These are phyloP conservation scores for Thunnus albacares DNA, from an alignment of 2,797 vertebrate species.

Conservation along the genomic window DNA sequence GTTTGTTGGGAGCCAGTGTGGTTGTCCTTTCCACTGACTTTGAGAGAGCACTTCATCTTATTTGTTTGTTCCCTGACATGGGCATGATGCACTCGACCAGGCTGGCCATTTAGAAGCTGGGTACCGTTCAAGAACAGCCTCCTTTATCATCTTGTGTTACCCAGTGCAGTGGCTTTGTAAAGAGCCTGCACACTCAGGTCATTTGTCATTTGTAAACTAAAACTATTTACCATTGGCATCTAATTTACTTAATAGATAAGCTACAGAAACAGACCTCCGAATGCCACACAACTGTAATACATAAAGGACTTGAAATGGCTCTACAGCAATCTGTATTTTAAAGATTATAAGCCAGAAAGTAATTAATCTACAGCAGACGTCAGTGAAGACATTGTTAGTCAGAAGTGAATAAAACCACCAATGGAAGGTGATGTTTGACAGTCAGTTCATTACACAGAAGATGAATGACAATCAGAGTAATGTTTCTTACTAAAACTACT, in stretches of 20 bases:
- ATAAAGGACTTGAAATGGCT: slow-evolving; percentile 40
- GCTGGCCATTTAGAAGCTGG: slow-evolving; percentile 80
- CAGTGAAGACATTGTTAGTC: slow-evolving; percentile 14
- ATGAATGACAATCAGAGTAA: neutral
- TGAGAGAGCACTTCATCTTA: slow-evolving; percentile 87
- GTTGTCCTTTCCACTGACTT: slow-evolving; percentile 86
- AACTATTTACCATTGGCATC: slow-evolving; percentile 77
- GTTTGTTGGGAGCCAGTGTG: slow-evolving; percentile 77
- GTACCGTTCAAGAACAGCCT: slow-evolving; percentile 75
- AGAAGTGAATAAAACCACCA: slow-evolving; percentile 9
- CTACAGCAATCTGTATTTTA: slow-evolving; percentile 35
- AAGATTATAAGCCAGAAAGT: slow-evolving; percentile 14
- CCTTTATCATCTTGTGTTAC: slow-evolving; percentile 70
- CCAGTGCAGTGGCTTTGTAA: slow-evolving; percentile 56
- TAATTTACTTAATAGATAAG: slow-evolving; percentile 81
- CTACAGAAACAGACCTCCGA: slow-evolving; percentile 42
- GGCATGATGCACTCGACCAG: slow-evolving; percentile 82
- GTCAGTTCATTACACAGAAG: slow-evolving; percentile 12
- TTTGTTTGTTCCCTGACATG: slow-evolving; percentile 87
- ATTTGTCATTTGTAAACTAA: slow-evolving; percentile 76
- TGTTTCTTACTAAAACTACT: neutral
- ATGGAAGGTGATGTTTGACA: slow-evolving; percentile 25
- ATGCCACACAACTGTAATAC: slow-evolving; percentile 37
- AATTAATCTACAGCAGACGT: slow-evolving; percentile 34
- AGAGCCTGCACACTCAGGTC: slow-evolving; percentile 52